Evolutionary conservation across 1,140 invertebrate genomes (phyloP).

Genomic region (Cotesia glomerata): DNA sequence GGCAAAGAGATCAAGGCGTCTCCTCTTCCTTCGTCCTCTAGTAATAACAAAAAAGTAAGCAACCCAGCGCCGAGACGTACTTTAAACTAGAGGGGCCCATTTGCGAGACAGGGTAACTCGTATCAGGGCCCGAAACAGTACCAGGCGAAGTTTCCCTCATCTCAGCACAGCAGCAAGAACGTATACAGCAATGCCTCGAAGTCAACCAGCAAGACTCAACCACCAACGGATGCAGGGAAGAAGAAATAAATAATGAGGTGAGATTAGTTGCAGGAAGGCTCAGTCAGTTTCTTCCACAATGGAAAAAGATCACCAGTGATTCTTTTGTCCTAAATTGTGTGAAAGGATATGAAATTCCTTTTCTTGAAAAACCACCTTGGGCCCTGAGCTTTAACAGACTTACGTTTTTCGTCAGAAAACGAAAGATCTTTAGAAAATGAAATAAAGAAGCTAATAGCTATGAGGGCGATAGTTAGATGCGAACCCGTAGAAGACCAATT

Average conservation of each 20-base stretch:
- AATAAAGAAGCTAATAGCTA: background rate
- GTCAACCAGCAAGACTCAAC: background rate
- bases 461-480: background rate
- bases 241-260: background rate
- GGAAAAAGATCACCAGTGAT: background rate
- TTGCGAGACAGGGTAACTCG: constrained; percentile 10
- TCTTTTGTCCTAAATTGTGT: background rate
- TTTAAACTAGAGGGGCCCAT: constrained; percentile 23
- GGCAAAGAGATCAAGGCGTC: background rate
- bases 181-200: constrained; percentile 8
- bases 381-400: background rate
- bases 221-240: background rate
- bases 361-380: background rate
- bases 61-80: background rate
- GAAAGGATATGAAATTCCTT: background rate
- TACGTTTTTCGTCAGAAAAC: background rate
- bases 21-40: background rate
- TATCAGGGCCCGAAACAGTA: constrained; percentile 22
- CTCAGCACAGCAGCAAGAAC: background rate
- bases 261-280: constrained; percentile 9
- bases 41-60: background rate
- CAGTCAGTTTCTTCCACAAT: constrained; percentile 4
- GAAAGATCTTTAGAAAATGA: background rate
- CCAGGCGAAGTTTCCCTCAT: background rate
- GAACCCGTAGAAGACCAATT: background rate